Evolutionary conservation across 2,113 vertebrate species (phyloP).

Genomic region (Oreotragus oreotragus): DNA sequence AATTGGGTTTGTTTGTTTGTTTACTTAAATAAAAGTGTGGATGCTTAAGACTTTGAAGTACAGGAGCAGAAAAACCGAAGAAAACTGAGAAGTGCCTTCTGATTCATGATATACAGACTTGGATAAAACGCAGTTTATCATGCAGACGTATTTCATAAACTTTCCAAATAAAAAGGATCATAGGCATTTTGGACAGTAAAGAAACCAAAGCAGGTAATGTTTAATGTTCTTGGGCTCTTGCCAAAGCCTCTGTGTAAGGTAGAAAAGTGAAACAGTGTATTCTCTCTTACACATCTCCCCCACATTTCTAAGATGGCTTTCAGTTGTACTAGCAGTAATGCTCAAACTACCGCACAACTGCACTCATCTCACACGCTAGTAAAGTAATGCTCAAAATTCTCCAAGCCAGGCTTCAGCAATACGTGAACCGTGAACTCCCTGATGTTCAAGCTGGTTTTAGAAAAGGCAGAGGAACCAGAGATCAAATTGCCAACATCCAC

Average conservation of each 20-base stretch:
- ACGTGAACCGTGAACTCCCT: too few species aligned
- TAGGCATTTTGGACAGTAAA: neutral
- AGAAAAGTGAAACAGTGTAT: neutral
- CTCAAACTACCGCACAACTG: too few species aligned
- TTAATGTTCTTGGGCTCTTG: neutral
- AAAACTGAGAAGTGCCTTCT: neutral
- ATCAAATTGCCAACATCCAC: too few species aligned
- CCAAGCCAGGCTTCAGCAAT: too few species aligned
- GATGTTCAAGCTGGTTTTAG: too few species aligned
- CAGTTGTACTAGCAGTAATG: neutral
- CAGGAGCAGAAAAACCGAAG: neutral
- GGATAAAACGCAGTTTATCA: neutral
- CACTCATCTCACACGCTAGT: too few species aligned
- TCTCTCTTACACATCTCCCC: neutral
- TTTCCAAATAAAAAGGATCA: neutral
- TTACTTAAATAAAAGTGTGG: conserved; percentile 25
- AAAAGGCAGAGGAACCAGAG: too few species aligned
- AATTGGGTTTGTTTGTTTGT: neutral
- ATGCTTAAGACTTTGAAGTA: neutral
- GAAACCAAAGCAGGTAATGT: neutral
- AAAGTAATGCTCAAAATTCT: too few species aligned
- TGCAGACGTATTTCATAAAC: neutral
- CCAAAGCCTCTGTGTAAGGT: neutral
- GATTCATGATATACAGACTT: neutral
- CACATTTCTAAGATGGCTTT: neutral